Base-by-base conservation (phyloP, 2,888 invertebrate species). In the Acleris laterana region DNA sequence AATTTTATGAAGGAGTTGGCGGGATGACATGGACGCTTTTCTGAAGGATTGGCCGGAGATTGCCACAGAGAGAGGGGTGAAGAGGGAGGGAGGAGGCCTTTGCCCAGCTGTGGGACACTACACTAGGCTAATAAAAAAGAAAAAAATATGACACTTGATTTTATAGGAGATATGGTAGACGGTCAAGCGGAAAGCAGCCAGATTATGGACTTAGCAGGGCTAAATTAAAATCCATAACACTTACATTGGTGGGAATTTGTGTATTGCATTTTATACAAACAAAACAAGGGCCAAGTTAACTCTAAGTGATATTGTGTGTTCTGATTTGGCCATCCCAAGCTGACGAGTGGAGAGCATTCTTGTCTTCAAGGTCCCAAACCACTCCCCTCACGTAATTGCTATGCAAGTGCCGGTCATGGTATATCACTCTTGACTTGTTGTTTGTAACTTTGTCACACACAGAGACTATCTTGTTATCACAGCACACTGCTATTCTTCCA, bases 301-400 rank as follows among this genome's bases (percentile, higher is more conserved):
- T 72, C 71, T 74, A 76, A 20, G 62, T 66, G 68, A 89, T 62
- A 22, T 69, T 76, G 70, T 94, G 94, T 13, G 83, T 81, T 67
- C 85, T 83, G 17, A 94, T 77, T 70, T 85, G 83, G 55, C 90
- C 89, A 72, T 94, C 94, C 94, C 94, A 95, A n/a, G 94, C 94
- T 19, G 94, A 93, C 1, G 94, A 89, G 72, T 93, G 90, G 1
- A 95, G 84, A 25, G 81, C 72, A 57, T 83, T 78, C 20, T 74
- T 74, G 1, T 86, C 81, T 3, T 77, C 78, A 5, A 79, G 69
- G 71, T 90, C 89, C 95, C 95, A 95, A 1, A 93, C 89, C 6
- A 93, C 70, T 11, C 94, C 94, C 69, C 94, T 85, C 1, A 94
- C 94, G 75, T 90, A 93, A 74, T 94, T 93, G 28, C 70, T 83